Base-by-base conservation (phyloP, 2,888 invertebrate genomes). In the Pocota personata region DNA sequence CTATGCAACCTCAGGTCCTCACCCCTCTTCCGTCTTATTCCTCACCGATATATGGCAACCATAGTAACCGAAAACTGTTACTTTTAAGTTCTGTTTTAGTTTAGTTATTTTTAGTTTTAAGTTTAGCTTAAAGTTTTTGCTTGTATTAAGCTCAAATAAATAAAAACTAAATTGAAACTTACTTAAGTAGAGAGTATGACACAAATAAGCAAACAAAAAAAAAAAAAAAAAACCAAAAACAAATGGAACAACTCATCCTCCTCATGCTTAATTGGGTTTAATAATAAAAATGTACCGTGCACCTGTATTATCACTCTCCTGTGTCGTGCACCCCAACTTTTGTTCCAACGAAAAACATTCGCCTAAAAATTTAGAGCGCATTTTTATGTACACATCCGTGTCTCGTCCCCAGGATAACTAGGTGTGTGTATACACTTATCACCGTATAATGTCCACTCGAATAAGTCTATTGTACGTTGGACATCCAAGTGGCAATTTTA, bases 401-500 rank as follows among this genome's bases (percentile, higher is more conserved):
- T 48, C 8, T 21, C 35, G 35, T 19, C 32, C 32, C 46, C 64
- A 19, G 43, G 12, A 46, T 12, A 55, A 52, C 43, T 19, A 55
- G 52, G 46, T 75, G 35, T 75, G 35, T 67, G 73, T 58, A 43
- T 71, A 77, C 64, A 52, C 32, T 62, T 78, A 55, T 67, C 46
- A 62, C 27, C 66, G 24, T 12, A 67, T 48, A 76, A 67, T 67
- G 67, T 76, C 57, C 67, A 62, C 62, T 69, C 67, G 55, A 73
- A 62, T 55, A 69, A 46, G 62, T 66, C 48, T 27, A 73, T 78
- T 78, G 55, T 78, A 16, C 67, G 52, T 43, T 78, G 78, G 72
- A 78, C 78, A 66, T 62, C 48, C 60, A 73, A 73, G 73, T 83
- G 72, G 48, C 66, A 60, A 67, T 72, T 55, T 62, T 48, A 62